Conservation (phyloP, 2,797 vertebrate species). For the Heteromormyrus szaboi region DNA sequence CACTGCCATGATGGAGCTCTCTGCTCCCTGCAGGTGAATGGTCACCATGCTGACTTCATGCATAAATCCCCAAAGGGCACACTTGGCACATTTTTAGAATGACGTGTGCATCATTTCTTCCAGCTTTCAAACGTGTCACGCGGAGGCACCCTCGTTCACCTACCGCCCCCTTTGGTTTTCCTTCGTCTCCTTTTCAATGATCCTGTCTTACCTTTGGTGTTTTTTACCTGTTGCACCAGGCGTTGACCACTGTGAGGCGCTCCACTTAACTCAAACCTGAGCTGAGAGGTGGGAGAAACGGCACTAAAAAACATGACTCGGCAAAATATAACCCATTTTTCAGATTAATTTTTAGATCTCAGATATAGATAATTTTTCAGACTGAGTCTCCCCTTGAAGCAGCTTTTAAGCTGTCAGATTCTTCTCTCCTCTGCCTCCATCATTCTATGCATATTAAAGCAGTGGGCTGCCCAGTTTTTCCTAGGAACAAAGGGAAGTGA, state of each 20-base stretch:
- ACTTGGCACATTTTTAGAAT: background rate
- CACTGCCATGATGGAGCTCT: background rate
- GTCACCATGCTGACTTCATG: background rate
- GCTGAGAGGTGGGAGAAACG: conserved; percentile 18
- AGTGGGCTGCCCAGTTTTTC: background rate
- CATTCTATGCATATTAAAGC: conserved; percentile 14
- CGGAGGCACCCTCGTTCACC: background rate
- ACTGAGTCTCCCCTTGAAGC: background rate
- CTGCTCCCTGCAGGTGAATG: background rate
- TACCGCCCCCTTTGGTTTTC: background rate
- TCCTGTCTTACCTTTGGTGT: conserved; percentile 47
- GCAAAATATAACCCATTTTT: conserved; percentile 23
- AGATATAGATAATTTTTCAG: background rate
- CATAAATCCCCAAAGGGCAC: background rate
- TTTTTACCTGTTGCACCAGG: conserved; percentile 45
- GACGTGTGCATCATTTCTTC: background rate
- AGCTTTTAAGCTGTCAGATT: background rate
- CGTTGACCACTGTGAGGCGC: conserved; percentile 54
- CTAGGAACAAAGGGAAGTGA: background rate
- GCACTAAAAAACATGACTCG: conserved; percentile 8
- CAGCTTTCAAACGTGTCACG: background rate
- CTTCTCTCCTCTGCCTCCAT: background rate
- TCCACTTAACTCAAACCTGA: conserved; percentile 35
- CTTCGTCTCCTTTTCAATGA: conserved; percentile 34
- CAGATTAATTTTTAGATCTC: conserved; percentile 36